phyloP scores from a whole-genome alignment of 2,888 invertebrate species.

The Sycophila texana region DNA sequence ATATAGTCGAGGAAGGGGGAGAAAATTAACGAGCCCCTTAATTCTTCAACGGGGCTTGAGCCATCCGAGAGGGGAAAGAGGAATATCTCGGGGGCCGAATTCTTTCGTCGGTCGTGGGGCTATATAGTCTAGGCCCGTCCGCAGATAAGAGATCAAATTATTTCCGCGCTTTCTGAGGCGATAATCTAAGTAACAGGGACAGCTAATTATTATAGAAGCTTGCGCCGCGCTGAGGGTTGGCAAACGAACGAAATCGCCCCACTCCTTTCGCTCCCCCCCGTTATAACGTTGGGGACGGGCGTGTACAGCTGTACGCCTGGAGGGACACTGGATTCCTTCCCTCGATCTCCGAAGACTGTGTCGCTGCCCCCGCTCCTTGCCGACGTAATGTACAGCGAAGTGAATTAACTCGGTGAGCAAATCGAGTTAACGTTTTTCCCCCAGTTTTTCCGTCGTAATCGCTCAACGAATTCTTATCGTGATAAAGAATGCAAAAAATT shows the following conservation, averaged over 20 bases:
- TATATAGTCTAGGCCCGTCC: background rate
- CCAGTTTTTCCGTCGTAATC: too few species aligned
- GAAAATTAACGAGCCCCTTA: conserved; percentile 1
- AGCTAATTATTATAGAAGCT: conserved; percentile 49
- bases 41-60: background rate
- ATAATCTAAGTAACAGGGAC: conserved; percentile 45
- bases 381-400: background rate
- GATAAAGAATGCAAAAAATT: too few species aligned
- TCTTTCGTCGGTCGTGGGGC: background rate
- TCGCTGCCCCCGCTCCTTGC: background rate
- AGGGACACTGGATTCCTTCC: background rate
- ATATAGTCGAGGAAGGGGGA: background rate
- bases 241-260: background rate
- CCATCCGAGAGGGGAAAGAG: conserved; percentile 7
- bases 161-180: conserved; percentile 42
- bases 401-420: background rate
- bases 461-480: too few species aligned
- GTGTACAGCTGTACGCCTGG: background rate
- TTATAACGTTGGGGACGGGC: background rate
- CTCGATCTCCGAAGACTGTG: background rate
- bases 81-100: background rate
- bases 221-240: background rate
- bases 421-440: too few species aligned
- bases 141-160: conserved; percentile 52
- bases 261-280: background rate